A percentile compares a stretch with the other conserved stretches of the same genome.
Conservation (phyloP, 2,888 invertebrate species). For the Plagodis dolabraria region DNA sequence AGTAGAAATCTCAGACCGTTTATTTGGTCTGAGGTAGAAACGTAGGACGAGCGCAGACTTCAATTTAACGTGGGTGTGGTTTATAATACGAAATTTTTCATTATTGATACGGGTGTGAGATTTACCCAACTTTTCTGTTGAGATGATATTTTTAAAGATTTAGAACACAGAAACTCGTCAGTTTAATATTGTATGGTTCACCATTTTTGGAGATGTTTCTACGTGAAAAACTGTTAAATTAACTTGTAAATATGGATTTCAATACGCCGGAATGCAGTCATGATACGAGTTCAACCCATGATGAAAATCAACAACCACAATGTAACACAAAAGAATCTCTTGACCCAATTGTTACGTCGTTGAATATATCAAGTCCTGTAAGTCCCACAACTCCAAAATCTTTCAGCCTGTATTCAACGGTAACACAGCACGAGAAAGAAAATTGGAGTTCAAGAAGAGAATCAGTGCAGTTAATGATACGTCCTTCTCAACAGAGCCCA, state of each 20-base stretch:
- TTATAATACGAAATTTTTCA: too few relatives aligned
- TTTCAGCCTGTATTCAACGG: constrained; percentile 18
- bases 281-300: constrained; percentile 1
- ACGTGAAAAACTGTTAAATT: too few relatives aligned
- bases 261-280: constrained; percentile 20
- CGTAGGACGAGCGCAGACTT: too few relatives aligned
- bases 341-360: neutral
- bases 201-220: too few relatives aligned
- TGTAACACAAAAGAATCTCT: neutral
- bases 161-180: too few relatives aligned
- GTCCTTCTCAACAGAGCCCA: constrained; percentile 29
- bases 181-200: too few relatives aligned
- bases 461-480: constrained; percentile 41
- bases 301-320: constrained; percentile 1
- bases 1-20: too few relatives aligned
- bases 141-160: too few relatives aligned
- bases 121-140: too few relatives aligned
- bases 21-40: too few relatives aligned
- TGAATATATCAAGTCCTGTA: neutral
- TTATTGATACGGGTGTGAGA: too few relatives aligned
- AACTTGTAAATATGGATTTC: neutral
- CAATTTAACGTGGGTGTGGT: too few relatives aligned
- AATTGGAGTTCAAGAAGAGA: neutral
- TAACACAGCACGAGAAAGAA: neutral
- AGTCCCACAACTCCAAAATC: constrained; percentile 21